phyloP scores from a whole-genome alignment of 1,140 invertebrate species.

The Druon quercuslanigerum region DNA sequence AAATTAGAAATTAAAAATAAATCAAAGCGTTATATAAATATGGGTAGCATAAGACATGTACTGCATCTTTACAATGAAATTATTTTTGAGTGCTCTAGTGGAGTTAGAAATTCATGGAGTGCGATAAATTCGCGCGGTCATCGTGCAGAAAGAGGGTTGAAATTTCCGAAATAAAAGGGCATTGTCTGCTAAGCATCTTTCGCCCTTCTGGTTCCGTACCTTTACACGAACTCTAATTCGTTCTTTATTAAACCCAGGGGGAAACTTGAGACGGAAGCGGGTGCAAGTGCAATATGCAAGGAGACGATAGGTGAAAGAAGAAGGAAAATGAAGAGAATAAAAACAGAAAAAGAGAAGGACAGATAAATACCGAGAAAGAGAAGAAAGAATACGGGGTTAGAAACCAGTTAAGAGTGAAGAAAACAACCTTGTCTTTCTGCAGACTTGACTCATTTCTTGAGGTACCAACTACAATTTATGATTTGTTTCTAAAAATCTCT shows the following conservation, averaged over 20 bases:
- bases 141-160: conserved; percentile 36
- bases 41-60: not conserved
- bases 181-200: conserved; percentile 63
- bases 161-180: conserved; percentile 50
- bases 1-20: no score
- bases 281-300: conserved; percentile 64
- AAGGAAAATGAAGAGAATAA: conserved; percentile 45
- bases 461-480: conserved; percentile 44
- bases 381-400: conserved; percentile 36
- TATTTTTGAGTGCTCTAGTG: no score
- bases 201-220: conserved; percentile 52
- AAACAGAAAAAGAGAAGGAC: conserved; percentile 42
- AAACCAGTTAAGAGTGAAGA: no score
- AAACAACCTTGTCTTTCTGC: conserved; percentile 10
- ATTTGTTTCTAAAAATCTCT: conserved; percentile 49
- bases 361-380: conserved; percentile 16
- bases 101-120: not conserved
- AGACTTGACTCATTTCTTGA: conserved; percentile 50
- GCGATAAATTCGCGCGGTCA: conserved; percentile 23
- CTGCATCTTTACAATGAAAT: no score
- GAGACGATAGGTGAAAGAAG: conserved; percentile 45
- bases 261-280: conserved; percentile 68
- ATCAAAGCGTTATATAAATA: not conserved
- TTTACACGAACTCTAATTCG: conserved; percentile 55
- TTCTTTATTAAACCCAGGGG: conserved; percentile 56